Evolutionary conservation across 2,888 invertebrate species (phyloP).

Genomic region (Eristalis arbustorum): DNA sequence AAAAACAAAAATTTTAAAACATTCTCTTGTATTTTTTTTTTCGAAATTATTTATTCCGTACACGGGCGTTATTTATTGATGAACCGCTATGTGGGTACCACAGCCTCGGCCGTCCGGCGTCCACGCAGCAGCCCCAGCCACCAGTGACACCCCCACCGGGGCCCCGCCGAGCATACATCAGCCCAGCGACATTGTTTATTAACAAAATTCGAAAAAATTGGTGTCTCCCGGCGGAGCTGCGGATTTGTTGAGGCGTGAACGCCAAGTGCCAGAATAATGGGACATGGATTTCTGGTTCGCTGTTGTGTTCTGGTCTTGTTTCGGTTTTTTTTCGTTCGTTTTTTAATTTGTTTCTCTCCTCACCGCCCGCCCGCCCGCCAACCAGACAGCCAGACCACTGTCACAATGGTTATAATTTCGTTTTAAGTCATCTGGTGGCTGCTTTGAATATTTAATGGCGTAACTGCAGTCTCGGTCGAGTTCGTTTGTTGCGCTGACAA

Average conservation of each 20-base stretch:
- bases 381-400: background rate
- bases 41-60: slow-evolving; percentile 67
- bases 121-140: slow-evolving; percentile 5
- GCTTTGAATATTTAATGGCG: slow-evolving; percentile 59
- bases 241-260: slow-evolving; percentile 65
- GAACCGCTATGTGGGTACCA: slow-evolving; percentile 61
- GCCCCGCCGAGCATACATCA: slow-evolving; percentile 4
- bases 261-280: slow-evolving; percentile 59
- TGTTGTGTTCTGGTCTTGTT: background rate
- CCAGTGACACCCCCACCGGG: slow-evolving; percentile 1
- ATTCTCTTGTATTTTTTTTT: background rate
- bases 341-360: background rate
- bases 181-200: slow-evolving; percentile 28
- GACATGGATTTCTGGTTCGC: slow-evolving; percentile 35
- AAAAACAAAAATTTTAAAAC: slow-evolving; percentile 17
- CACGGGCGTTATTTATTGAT: slow-evolving; percentile 69
- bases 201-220: slow-evolving; percentile 39
- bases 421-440: slow-evolving; percentile 43
- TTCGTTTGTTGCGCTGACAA: background rate
- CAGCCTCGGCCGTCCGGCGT: slow-evolving; percentile 39
- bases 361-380: background rate
- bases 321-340: background rate
- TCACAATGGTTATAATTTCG: slow-evolving; percentile 44
- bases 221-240: slow-evolving; percentile 29
- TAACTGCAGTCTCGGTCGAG: background rate